Conservation (phyloP, 2,888 invertebrate species). For the Psylliodes chrysocephalus region DNA sequence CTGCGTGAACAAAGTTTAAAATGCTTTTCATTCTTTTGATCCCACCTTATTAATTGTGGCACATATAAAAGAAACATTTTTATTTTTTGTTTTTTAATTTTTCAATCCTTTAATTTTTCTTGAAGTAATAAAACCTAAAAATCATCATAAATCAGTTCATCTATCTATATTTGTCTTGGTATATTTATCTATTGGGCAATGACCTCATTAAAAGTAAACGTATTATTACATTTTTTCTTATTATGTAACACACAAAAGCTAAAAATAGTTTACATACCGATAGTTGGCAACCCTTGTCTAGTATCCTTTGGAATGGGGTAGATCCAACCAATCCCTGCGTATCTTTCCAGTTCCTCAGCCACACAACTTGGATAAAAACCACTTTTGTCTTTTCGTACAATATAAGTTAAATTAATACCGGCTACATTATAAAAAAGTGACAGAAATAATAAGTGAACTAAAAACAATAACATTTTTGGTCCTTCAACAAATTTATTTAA, state of each 20-base stretch:
- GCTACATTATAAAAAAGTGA: constrained; percentile 36
- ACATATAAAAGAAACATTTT: no score
- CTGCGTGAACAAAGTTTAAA: no score
- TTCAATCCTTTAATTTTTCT: no score
- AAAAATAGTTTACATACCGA: constrained; percentile 49
- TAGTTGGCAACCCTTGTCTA: constrained; percentile 49
- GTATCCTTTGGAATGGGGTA: constrained; percentile 54
- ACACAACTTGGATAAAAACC: constrained; percentile 55
- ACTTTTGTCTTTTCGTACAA: constrained; percentile 50
- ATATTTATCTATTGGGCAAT: constrained; percentile 9
- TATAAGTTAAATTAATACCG: constrained; percentile 55
- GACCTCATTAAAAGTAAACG: constrained; percentile 12
- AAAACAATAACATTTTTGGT: constrained; percentile 46
- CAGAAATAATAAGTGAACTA: constrained; percentile 42
- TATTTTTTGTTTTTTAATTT: no score
- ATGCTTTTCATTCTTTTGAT: no score
- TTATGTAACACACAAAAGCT: neutral
- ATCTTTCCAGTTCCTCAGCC: constrained; percentile 56
- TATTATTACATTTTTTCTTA: neutral
- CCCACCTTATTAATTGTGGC: no score
- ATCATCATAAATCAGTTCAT: no score
- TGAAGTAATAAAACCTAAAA: no score
- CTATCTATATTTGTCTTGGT: neutral
- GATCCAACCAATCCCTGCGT: constrained; percentile 58
- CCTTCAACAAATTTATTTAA: constrained; percentile 36